Evolutionary conservation across 92 coral and sea anemone genomes (phyloP).

Genomic region (Parazoanthus atlanticus): DNA sequence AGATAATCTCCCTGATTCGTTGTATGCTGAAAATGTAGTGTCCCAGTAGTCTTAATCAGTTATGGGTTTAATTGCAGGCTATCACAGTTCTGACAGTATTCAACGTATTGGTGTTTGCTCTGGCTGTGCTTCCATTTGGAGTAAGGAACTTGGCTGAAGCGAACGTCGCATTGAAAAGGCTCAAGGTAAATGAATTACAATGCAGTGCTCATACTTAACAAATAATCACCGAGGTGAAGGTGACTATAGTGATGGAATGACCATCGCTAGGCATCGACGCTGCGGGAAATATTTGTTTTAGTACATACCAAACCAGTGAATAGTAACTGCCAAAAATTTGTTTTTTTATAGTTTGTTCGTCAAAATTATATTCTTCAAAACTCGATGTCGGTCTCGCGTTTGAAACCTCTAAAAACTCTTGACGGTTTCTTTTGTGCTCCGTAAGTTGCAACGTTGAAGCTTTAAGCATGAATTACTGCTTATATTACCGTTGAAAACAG

Average conservation of each 20-base stretch:
- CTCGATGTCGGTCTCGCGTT: no score
- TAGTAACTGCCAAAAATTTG: no score
- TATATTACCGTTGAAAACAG: no score
- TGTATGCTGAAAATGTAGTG: neutral
- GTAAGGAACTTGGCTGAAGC: conserved; percentile 83
- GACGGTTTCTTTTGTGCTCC: no score
- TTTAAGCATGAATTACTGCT: no score
- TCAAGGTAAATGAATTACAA: conserved; percentile 58
- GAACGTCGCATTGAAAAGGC: conserved; percentile 73
- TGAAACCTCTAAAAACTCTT: no score
- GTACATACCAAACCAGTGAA: no score
- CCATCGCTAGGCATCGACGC: no score
- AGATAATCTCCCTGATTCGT: neutral
- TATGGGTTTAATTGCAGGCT: conserved; percentile 62
- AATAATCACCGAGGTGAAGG: neutral
- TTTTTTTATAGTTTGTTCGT: no score
- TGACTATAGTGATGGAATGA: neutral
- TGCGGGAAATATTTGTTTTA: no score
- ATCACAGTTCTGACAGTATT: conserved; percentile 83
- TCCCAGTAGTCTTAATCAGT: neutral
- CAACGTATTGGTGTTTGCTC: conserved; percentile 74
- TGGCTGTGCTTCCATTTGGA: conserved; percentile 90
- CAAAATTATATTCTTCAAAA: no score
- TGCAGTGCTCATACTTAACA: neutral
- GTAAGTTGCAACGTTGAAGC: no score